These are phyloP conservation scores for Eubasilissa regina DNA, from an alignment of 1,140 invertebrate species.

Conservation along the genomic window DNA sequence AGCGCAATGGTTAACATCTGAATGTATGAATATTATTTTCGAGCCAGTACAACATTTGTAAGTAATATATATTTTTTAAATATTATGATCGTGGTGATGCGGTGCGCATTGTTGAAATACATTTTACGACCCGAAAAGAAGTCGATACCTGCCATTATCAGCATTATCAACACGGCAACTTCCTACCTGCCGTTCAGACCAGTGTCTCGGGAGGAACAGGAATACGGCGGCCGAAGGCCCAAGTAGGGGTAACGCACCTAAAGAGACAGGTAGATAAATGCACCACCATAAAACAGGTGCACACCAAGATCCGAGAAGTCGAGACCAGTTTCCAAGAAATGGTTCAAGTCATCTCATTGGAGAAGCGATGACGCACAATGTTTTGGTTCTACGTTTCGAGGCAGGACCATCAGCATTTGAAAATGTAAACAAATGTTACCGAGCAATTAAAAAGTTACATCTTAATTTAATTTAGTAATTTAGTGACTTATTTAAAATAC, in stretches of 20 bases:
- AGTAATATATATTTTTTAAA: no score
- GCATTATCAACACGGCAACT: neutral
- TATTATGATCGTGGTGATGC: no score
- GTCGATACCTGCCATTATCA: no score
- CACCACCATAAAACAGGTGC: neutral
- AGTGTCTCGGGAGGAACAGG: neutral
- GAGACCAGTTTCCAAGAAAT: conserved; percentile 56
- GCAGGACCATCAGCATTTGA: neutral
- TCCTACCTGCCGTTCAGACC: neutral
- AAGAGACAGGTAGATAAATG: neutral
- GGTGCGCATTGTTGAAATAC: no score
- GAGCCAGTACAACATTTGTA: no score
- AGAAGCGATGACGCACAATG: conserved; percentile 48
- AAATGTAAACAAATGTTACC: conserved; percentile 1
- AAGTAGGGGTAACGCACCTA: conserved; percentile 5
- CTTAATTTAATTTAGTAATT: no score
- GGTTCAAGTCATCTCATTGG: neutral
- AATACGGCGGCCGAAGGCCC: conserved; percentile 5
- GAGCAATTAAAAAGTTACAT: no score
- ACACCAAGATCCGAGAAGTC: conserved; percentile 51
- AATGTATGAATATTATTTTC: no score
- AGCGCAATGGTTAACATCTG: no score
- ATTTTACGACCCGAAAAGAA: no score
- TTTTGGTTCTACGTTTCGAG: neutral
- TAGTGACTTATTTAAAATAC: no score